phyloP scores from a whole-genome alignment of 2,888 invertebrate species.

The Linyphia triangularis region DNA sequence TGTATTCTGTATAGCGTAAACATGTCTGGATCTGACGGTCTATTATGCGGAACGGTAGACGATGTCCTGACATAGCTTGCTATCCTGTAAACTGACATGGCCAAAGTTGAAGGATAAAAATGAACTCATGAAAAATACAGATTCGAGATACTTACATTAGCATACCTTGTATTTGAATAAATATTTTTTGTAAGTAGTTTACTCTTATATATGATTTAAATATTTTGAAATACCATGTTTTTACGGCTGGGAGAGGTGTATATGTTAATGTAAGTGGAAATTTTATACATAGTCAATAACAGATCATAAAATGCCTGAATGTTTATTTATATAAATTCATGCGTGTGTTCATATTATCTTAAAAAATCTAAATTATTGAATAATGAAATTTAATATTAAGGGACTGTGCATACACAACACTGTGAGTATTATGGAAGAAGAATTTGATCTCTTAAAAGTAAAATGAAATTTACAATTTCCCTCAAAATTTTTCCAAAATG shows the following conservation, averaged over 20 bases:
- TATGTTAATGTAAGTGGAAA: too few relatives aligned
- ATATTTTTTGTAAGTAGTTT: conserved; percentile 5
- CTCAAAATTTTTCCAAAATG: too few relatives aligned
- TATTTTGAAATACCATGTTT: not conserved
- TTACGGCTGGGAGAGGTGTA: not conserved
- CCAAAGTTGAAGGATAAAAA: not conserved
- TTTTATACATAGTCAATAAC: too few relatives aligned
- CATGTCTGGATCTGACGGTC: conserved; percentile 34
- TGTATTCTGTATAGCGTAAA: not conserved
- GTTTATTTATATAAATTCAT: too few relatives aligned
- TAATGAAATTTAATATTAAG: too few relatives aligned
- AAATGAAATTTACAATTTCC: too few relatives aligned
- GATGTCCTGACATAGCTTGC: not conserved
- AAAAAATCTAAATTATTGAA: too few relatives aligned
- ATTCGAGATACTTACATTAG: conserved; percentile 8
- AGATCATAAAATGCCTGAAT: too few relatives aligned
- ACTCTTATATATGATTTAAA: conserved; percentile 10
- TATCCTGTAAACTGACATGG: not conserved
- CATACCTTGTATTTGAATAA: conserved; percentile 20
- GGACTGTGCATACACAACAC: too few relatives aligned
- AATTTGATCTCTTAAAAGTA: too few relatives aligned
- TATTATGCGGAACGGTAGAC: conserved; percentile 21
- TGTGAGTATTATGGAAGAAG: too few relatives aligned
- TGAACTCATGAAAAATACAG: not conserved
- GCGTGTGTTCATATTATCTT: too few relatives aligned